A percentile compares a stretch with the other conserved stretches of the same genome.
Conservation (phyloP, 2,113 vertebrate species). For the Machaerirhynchus nigripectus region DNA sequence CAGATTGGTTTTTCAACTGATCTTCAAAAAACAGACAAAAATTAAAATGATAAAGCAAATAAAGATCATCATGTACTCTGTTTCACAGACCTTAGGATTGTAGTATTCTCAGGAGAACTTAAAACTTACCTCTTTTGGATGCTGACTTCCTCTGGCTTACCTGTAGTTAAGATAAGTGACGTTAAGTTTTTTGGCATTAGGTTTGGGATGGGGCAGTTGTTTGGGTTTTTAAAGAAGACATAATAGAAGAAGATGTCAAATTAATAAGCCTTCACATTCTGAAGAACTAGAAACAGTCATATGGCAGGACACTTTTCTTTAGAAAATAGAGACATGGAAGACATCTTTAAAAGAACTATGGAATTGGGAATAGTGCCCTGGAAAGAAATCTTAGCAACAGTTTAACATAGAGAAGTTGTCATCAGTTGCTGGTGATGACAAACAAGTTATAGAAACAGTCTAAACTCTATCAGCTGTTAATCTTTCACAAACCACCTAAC, state of each 20-base stretch:
- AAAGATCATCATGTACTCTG: neutral
- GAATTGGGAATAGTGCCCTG: neutral
- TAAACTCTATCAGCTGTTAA: neutral
- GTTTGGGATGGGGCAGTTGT: neutral
- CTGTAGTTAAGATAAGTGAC: neutral
- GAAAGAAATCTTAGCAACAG: neutral
- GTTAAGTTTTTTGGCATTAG: neutral
- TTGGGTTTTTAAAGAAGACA: neutral
- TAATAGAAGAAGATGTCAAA: neutral
- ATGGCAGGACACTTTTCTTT: neutral
- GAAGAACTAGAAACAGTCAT: neutral
- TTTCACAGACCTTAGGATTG: neutral
- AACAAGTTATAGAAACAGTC: neutral
- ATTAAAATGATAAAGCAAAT: neutral
- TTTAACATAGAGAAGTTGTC: neutral
- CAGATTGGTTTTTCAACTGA: neutral
- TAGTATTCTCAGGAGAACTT: neutral
- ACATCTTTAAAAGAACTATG: neutral
- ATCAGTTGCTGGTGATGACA: neutral
- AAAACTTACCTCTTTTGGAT: neutral
- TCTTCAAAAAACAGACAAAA: neutral
- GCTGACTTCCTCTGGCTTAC: neutral
- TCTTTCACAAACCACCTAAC: neutral
- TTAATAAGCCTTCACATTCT: neutral
- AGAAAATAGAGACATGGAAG: neutral